Percentiles rank a stretch among this genome's conserved stretches.
Conservation (phyloP, 2,888 invertebrate species). For the Phortica magna region DNA sequence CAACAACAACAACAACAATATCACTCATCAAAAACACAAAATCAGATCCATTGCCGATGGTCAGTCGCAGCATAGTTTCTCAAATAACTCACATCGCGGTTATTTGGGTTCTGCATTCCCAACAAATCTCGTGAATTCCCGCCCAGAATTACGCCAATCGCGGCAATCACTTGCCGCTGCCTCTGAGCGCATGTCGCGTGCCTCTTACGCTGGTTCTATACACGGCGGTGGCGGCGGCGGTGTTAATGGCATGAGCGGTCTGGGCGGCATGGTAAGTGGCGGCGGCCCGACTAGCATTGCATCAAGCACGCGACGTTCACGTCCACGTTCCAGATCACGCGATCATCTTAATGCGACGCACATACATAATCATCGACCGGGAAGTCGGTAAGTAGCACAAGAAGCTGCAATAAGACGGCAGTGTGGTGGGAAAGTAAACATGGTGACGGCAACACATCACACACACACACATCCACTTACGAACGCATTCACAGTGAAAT, state of each 20-base stretch:
- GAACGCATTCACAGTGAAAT: not conserved
- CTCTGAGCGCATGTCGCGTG: slow-evolving; percentile 88
- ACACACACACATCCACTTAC: not conserved
- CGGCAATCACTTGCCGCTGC: slow-evolving; percentile 90
- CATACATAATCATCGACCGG: slow-evolving; percentile 81
- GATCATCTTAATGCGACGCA: slow-evolving; percentile 80
- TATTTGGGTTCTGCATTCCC: slow-evolving; percentile 85
- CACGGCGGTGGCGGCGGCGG: slow-evolving; percentile 76
- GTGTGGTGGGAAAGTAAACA: slow-evolving; percentile 12
- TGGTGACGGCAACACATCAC: not conserved
- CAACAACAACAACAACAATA: slow-evolving; percentile 27
- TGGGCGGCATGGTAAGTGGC: slow-evolving; percentile 64
- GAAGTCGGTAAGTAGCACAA: slow-evolving; percentile 83
- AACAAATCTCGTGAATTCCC: slow-evolving; percentile 86
- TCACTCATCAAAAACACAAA: slow-evolving; percentile 6
- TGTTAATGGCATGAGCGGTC: slow-evolving; percentile 56
- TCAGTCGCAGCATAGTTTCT: slow-evolving; percentile 93
- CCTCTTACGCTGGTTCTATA: slow-evolving; percentile 84
- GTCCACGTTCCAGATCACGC: slow-evolving; percentile 89
- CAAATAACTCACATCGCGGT: slow-evolving; percentile 87
- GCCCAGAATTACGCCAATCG: slow-evolving; percentile 91
- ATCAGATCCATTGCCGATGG: slow-evolving; percentile 90
- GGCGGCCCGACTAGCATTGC: slow-evolving; percentile 80
- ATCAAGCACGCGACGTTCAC: slow-evolving; percentile 83
- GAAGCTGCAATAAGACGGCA: slow-evolving; percentile 21